A percentile compares a stretch with the other conserved stretches of the same genome.
Conservation (phyloP, 2,888 invertebrate genomes). For the Stenodera caucasica region DNA sequence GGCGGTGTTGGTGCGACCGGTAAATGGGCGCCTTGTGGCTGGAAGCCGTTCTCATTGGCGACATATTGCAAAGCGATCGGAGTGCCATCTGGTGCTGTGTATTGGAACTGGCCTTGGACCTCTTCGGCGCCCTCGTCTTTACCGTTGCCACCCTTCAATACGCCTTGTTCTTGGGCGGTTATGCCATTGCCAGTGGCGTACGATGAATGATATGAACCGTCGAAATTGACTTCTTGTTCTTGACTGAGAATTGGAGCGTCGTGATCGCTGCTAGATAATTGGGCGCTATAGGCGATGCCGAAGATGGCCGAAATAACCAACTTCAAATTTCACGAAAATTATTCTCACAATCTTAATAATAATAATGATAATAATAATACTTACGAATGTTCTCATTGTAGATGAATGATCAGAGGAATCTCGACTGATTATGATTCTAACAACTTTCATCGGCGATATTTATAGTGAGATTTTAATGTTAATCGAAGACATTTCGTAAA, state of each 20-base stretch:
- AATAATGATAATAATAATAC: slow-evolving; percentile 8
- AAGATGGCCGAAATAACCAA: slow-evolving; percentile 38
- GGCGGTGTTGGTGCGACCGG: slow-evolving; percentile 28
- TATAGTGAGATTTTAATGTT: slow-evolving; percentile 22
- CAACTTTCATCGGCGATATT: slow-evolving; percentile 21
- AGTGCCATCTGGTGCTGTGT: slow-evolving; percentile 40
- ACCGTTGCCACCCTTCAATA: slow-evolving; percentile 45
- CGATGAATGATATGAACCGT: slow-evolving; percentile 55
- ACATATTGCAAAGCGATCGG: slow-evolving; percentile 36
- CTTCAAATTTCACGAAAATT: no score
- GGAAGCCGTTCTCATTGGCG: slow-evolving; percentile 35
- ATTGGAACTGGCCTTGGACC: slow-evolving; percentile 36
- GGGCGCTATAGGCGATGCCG: slow-evolving; percentile 40
- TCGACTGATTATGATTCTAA: slow-evolving; percentile 13
- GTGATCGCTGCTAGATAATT: slow-evolving; percentile 35
- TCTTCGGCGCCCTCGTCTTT: slow-evolving; percentile 42
- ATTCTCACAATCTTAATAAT: slow-evolving; percentile 35
- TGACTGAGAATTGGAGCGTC: slow-evolving; percentile 45
- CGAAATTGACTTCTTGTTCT: slow-evolving; percentile 53
- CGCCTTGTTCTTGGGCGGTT: slow-evolving; percentile 51
- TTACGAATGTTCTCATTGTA: slow-evolving; percentile 21
- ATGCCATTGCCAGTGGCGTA: slow-evolving; percentile 61
- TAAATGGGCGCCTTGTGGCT: slow-evolving; percentile 33
- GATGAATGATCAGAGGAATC: slow-evolving; percentile 12
- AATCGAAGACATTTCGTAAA: slow-evolving; percentile 17